Conservation (phyloP, 2,113 vertebrate species). For the Podocnemis expansa region DNA sequence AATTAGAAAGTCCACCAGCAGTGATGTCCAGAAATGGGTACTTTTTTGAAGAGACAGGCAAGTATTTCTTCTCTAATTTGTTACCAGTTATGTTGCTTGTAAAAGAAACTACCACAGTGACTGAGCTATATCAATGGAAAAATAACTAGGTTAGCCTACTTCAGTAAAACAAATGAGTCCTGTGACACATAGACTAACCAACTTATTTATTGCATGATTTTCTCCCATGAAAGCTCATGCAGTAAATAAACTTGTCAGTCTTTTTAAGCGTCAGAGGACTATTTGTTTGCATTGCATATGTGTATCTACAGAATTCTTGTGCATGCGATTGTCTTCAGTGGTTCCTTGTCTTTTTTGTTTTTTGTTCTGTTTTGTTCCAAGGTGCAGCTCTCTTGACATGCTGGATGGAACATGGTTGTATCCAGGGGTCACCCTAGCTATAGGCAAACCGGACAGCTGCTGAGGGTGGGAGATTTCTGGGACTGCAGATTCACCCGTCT, state of each 20-base stretch:
- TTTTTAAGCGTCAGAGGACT: too few relatives aligned
- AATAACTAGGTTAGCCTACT: neutral
- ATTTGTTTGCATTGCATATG: neutral
- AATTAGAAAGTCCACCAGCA: slow-evolving; percentile 72
- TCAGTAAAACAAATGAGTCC: too few relatives aligned
- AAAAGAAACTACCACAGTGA: neutral
- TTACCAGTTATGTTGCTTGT: neutral
- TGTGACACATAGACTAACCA: too few relatives aligned
- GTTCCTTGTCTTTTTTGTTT: slow-evolving; percentile 40
- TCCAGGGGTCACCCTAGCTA: neutral
- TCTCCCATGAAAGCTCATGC: too few relatives aligned
- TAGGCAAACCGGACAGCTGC: neutral
- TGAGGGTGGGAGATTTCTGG: neutral
- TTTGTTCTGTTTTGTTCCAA: neutral
- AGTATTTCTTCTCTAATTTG: slow-evolving; percentile 65
- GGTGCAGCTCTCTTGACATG: neutral
- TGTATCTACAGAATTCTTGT: neutral
- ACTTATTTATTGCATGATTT: too few relatives aligned
- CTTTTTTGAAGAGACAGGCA: slow-evolving; percentile 87
- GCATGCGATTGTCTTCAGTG: slow-evolving; percentile 41
- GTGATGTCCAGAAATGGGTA: slow-evolving; percentile 87
- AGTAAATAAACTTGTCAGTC: too few relatives aligned
- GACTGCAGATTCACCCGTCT: neutral
- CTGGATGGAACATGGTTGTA: neutral
- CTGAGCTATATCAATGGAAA: neutral